Conservation (phyloP, 2,888 invertebrate genomes). For the Saturnia pavonia region DNA sequence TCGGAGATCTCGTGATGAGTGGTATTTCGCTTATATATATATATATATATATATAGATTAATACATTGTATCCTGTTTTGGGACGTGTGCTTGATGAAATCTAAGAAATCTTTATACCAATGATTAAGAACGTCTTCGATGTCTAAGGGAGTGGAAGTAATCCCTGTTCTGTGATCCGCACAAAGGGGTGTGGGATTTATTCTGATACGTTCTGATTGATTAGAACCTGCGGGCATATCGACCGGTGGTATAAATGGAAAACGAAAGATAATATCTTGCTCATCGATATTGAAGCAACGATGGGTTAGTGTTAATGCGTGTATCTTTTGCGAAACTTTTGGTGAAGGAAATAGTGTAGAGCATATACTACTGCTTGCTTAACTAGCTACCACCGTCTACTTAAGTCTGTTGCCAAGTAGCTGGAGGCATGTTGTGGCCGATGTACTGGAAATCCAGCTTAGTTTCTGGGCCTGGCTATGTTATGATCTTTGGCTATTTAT, state of each 20-base stretch:
- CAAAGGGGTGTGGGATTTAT: slow-evolving; percentile 2
- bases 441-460: too few species aligned
- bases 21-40: too few species aligned
- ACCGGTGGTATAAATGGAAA: background rate
- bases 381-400: background rate
- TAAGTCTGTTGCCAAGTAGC: too few species aligned
- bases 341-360: too few species aligned
- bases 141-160: background rate
- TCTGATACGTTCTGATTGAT: slow-evolving; percentile 4
- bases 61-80: background rate
- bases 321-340: background rate
- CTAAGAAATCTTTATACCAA: background rate
- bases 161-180: background rate
- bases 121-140: slow-evolving; percentile 1
- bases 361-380: background rate
- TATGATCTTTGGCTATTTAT: too few species aligned
- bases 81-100: background rate
- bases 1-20: too few species aligned
- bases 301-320: background rate
- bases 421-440: background rate
- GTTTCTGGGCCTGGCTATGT: too few species aligned
- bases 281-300: background rate
- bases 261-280: background rate
- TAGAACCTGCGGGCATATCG: slow-evolving; percentile 6
- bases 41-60: too few species aligned